phyloP scores from a whole-genome alignment of 2,797 vertebrate genomes.

The Florisuga fusca region DNA sequence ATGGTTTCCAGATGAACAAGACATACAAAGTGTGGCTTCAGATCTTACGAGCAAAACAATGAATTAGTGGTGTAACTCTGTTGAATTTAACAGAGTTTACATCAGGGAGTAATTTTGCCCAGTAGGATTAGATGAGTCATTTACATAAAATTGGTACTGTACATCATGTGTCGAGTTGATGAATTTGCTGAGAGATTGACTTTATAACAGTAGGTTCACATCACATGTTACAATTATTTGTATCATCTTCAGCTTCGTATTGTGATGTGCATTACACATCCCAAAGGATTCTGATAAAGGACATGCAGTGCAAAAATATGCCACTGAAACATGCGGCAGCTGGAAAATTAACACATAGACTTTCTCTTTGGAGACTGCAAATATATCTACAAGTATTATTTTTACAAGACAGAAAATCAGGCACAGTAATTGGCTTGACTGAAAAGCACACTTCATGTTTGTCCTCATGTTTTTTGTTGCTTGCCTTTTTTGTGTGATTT shows the following conservation, averaged over 20 bases:
- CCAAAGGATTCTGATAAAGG: slow-evolving; percentile 60
- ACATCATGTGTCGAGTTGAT: slow-evolving; percentile 46
- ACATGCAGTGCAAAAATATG: slow-evolving; percentile 16
- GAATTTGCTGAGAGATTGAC: slow-evolving; percentile 66
- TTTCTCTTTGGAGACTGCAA: slow-evolving; percentile 34
- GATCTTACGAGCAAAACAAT: slow-evolving; percentile 53
- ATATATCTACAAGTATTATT: slow-evolving; percentile 34
- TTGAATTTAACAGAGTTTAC: slow-evolving; percentile 41
- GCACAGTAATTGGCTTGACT: background rate
- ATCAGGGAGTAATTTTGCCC: slow-evolving; percentile 58
- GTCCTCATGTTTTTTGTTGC: background rate
- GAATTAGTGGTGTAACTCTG: slow-evolving; percentile 21
- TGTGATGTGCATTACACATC: slow-evolving; percentile 44
- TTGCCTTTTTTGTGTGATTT: background rate
- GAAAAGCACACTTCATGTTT: slow-evolving; percentile 16
- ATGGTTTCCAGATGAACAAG: slow-evolving; percentile 53
- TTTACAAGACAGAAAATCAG: slow-evolving; percentile 10
- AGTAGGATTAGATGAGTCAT: slow-evolving; percentile 67
- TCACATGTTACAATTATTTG: slow-evolving; percentile 74
- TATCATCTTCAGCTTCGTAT: slow-evolving; percentile 52
- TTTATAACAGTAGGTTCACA: slow-evolving; percentile 61
- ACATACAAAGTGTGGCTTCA: slow-evolving; percentile 41
- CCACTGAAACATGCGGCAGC: slow-evolving; percentile 20
- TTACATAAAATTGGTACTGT: slow-evolving; percentile 68
- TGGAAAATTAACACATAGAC: slow-evolving; percentile 21